These are phyloP conservation scores for Pseudococcus longispinus DNA, from an alignment of 2,888 invertebrate genomes.

Conservation along the genomic window DNA sequence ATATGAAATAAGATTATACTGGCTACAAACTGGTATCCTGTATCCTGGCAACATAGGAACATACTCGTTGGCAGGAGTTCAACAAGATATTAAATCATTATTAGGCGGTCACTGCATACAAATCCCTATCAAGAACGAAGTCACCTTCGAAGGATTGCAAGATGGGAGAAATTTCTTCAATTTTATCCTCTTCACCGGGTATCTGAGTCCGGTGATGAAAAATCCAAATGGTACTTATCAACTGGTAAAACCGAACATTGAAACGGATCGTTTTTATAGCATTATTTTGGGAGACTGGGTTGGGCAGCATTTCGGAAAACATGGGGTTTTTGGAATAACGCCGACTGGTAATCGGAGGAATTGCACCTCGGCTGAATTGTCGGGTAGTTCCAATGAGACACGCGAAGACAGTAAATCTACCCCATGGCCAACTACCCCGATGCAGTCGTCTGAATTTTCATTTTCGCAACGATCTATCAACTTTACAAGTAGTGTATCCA, in stretches of 20 bases:
- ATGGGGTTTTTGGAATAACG: too few relatives aligned
- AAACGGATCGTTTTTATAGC: too few relatives aligned
- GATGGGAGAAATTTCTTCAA: not conserved
- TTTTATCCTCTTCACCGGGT: not conserved
- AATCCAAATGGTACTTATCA: not conserved
- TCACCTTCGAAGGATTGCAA: not conserved
- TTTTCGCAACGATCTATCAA: too few relatives aligned
- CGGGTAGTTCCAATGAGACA: too few relatives aligned
- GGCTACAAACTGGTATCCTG: not conserved
- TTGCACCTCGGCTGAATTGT: too few relatives aligned
- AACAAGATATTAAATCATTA: not conserved
- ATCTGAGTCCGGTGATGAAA: not conserved
- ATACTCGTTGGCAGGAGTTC: not conserved
- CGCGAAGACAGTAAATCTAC: too few relatives aligned
- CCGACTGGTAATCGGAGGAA: too few relatives aligned
- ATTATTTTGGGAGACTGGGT: too few relatives aligned
- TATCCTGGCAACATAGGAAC: not conserved
- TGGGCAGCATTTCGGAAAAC: too few relatives aligned
- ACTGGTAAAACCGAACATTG: not conserved
- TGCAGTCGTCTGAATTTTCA: too few relatives aligned
- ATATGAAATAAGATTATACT: not conserved
- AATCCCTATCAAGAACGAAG: not conserved
- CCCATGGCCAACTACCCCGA: too few relatives aligned
- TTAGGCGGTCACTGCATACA: not conserved
- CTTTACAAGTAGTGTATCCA: too few relatives aligned